Percentiles rank a stretch among this genome's conserved stretches.
Evolutionary conservation across 1,140 invertebrate genomes (phyloP).

Genomic region (Scaptomyza montana): DNA sequence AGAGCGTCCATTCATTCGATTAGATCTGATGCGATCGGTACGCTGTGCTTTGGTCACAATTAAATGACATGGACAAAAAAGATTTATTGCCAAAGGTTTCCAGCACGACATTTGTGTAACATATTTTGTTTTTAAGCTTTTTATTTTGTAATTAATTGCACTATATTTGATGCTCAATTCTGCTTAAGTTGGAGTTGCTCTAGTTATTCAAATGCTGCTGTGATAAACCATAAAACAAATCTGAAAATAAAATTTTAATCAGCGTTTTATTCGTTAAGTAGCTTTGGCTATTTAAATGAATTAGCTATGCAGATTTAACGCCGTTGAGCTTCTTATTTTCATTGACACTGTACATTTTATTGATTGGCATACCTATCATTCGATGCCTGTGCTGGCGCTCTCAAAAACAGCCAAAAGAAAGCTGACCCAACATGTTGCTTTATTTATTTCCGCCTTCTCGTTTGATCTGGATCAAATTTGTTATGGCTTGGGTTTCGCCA

Average conservation of each 20-base stretch:
- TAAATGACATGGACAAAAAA: conserved; percentile 42
- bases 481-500: conserved; percentile 58
- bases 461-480: conserved; percentile 63
- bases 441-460: conserved; percentile 64
- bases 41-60: conserved; percentile 18
- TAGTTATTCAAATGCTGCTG: conserved; percentile 5
- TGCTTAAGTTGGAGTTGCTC: conserved; percentile 3
- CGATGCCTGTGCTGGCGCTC: conserved; percentile 30
- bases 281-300: conserved; percentile 23
- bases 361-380: conserved; percentile 33
- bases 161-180: conserved; percentile 16
- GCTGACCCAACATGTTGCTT: conserved; percentile 42
- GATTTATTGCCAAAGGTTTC: conserved; percentile 68
- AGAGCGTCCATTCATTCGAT: conserved; percentile 2
- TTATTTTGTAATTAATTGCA: conserved; percentile 17
- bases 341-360: conserved; percentile 19
- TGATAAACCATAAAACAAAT: conserved; percentile 15
- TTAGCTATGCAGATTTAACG: conserved; percentile 42
- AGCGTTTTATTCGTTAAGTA: too few species aligned
- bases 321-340: conserved; percentile 16
- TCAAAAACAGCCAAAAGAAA: conserved; percentile 62
- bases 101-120: conserved; percentile 29
- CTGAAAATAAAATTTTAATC: background rate
- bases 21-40: conserved; percentile 3
- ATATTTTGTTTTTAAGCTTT: conserved; percentile 55